Evolutionary conservation across 1,140 invertebrate genomes (phyloP), one percentile per base, ranked within the genome.

Genomic region (Pachyrhynchus sulphureomaculatus): DNA sequence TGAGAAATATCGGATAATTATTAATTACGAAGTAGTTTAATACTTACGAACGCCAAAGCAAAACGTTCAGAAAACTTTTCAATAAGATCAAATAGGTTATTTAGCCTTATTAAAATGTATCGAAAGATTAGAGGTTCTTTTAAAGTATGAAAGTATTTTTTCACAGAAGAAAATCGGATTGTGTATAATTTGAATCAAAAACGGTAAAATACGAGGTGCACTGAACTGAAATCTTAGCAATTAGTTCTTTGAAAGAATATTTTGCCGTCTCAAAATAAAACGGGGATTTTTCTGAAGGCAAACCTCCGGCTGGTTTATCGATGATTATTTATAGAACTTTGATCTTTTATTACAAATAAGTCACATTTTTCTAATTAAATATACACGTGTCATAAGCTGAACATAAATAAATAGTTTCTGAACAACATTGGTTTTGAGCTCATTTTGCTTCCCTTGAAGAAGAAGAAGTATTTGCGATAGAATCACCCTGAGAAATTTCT

Each of bases 251-350:
- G 63, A 71, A 71, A 58, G 66, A 66, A 68, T 62, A 65, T 61
- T 67, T 66, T 67, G 34, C 60, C 56, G 44, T 67, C 36, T 63
- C 48, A 45, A 48, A 56, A 52, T 47, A 44, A 42, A 29, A 65
- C 24, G 48, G 33, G 65, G 64, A 74, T 72, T 71, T 72, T 74
- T 72, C 71, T 68, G 64, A 65, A 66, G 69, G 71, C 67, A 72
- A 68, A 72, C 70, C 72, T 74, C 72, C 72, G 69, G 66, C 65
- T 66, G 70, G 72, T 72, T 72, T 74, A 74, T 72, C 70, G 68
- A 60, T 72, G 71, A 73, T 74, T 72, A 72, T 72, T 71, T 68
- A 64, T 62, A 34, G 52, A 53, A 57, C 72, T 74, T 73, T 74
- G 71, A 74, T 71, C 66, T 73, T 74, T 37, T 5, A 51, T 59